Evolutionary conservation across 2,113 vertebrate species (phyloP).

Genomic region (Alexandromys fortis): DNA sequence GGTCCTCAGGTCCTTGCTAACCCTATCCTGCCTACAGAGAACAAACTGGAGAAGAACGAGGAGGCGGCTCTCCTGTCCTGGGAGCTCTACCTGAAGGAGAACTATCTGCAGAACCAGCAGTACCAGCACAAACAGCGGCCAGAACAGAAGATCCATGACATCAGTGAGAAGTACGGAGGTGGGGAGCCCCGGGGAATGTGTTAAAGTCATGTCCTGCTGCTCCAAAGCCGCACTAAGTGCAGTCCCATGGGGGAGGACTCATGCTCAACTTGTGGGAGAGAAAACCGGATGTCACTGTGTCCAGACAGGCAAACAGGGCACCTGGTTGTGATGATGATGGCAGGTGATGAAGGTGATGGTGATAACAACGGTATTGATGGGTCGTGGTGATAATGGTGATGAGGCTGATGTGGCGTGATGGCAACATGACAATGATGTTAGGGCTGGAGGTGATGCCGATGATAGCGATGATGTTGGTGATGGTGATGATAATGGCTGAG

Average conservation of each 20-base stretch:
- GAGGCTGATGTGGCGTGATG: background rate
- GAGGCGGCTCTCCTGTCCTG: conserved; percentile 93
- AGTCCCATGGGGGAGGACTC: too few species aligned
- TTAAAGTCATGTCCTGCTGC: too few species aligned
- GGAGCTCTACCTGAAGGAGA: conserved; percentile 95
- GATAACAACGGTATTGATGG: background rate
- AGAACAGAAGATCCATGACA: conserved; percentile 90
- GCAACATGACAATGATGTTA: background rate
- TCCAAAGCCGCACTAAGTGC: fast-evolving
- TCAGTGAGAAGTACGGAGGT: conserved; percentile 89
- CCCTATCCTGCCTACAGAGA: conserved; percentile 82
- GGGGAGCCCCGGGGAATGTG: fast-evolving
- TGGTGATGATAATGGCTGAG: background rate
- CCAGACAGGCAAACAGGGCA: background rate
- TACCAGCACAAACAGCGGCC: conserved; percentile 86
- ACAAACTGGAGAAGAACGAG: conserved; percentile 87
- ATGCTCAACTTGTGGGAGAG: background rate
- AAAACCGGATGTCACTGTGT: background rate
- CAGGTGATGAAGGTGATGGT: fast-evolving
- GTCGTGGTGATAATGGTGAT: background rate
- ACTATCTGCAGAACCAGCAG: conserved; percentile 89
- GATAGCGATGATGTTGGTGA: too few species aligned
- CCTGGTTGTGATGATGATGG: background rate
- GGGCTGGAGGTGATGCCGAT: background rate
- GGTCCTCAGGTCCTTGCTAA: background rate